Evolutionary conservation across 2,113 vertebrate genomes (phyloP), one percentile per base, ranked within the genome.

Genomic region (Xiphophorus maculatus): DNA sequence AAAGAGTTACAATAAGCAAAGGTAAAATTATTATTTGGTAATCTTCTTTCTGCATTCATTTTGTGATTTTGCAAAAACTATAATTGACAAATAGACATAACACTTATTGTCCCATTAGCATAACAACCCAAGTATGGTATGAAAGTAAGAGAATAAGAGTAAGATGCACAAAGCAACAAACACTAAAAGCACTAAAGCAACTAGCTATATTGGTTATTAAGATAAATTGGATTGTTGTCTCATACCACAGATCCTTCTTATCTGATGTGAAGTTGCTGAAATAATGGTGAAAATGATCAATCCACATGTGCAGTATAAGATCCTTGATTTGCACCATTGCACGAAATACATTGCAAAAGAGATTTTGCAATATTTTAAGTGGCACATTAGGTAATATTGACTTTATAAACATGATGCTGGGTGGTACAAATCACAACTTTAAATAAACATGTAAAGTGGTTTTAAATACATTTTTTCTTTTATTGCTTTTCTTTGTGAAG

Each of bases 331-430:
- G 40, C 42, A 29, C 32, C 68, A 72, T 42, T 60, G 15, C 37
- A n/a, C 15, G 3, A 28, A 48, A 42, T 37, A 2, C 40, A 25
- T 62, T 48, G 15, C 69, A 65, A 63, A 10, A 4, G 22, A 15
- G 17, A 40, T 29, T 27, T 66, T 79, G 70, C 62, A 81, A 33
- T 40, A 63, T 81, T 73, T 79, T 33, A 63, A 77, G 69, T 79
- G 58, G 25, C 30, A 42, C 19, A 68, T 90, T 92, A 63, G 30
- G 87, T 61, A 89, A 94, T 91, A 60, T 80, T 92, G 87, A 88
- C 80, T 83, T 35, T 67, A 84, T 73, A 88, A 85, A 91, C 86
- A 90, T 1, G 0, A 30, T 69, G 54, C 30, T 27, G 15, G 66
- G 62, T 82, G 32, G 25, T 60, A 76, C 65, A 66, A n/a, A 60